Conservation (phyloP, 2,888 invertebrate species). For the Drosophila bunnanda region DNA sequence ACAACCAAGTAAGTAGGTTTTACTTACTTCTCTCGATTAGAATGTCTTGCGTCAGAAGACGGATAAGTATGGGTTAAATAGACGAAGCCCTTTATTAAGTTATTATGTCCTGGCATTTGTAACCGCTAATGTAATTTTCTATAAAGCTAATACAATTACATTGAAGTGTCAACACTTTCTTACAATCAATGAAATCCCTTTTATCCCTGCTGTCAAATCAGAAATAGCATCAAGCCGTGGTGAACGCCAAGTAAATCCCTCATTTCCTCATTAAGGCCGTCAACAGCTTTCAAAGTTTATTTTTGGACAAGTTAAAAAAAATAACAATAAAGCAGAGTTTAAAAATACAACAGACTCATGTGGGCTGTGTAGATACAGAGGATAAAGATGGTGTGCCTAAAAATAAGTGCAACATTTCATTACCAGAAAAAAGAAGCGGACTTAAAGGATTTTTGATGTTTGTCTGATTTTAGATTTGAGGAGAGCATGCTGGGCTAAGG, state of each 20-base stretch:
- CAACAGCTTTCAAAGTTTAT: conserved; percentile 24
- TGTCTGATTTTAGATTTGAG: not conserved
- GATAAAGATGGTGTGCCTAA: conserved; percentile 1
- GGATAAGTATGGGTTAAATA: conserved; percentile 1
- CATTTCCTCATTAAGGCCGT: conserved; percentile 11
- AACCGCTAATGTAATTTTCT: conserved; percentile 20
- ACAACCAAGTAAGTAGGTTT: not conserved
- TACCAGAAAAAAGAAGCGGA: conserved; percentile 46
- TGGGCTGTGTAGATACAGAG: not conserved
- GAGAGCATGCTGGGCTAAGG: not conserved
- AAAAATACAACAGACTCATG: conserved; percentile 29
- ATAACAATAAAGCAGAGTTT: conserved; percentile 24
- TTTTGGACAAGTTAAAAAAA: conserved; percentile 30
- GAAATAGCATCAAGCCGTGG: conserved; percentile 20
- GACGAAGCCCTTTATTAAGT: conserved; percentile 15
- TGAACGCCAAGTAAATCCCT: conserved; percentile 21
- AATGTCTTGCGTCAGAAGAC: conserved; percentile 9
- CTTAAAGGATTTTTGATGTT: conserved; percentile 50
- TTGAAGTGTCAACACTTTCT: conserved; percentile 5
- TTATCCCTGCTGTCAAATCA: conserved; percentile 8
- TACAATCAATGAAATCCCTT: conserved; percentile 9
- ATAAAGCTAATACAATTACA: conserved; percentile 7
- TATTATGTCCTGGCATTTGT: not conserved
- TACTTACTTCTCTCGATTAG: conserved; percentile 2
- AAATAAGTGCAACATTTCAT: conserved; percentile 63